phyloP scores from a whole-genome alignment of 1,140 invertebrate species.

The Macrobrachium rosenbergii region DNA sequence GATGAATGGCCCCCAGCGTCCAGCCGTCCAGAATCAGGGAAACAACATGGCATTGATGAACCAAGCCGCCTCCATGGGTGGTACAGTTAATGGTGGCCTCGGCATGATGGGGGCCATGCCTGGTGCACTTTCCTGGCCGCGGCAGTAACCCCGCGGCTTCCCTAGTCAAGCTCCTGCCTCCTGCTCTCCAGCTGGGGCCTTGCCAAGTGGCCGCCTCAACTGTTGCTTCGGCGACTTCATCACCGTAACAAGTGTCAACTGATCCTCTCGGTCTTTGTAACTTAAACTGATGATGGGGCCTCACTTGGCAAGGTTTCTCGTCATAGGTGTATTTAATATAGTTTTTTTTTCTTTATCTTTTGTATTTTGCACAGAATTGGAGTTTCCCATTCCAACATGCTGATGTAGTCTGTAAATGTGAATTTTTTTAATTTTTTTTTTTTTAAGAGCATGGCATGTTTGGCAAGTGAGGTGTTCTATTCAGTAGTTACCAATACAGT shows the following conservation, averaged over 20 bases:
- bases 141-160: conserved; percentile 58
- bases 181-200: conserved; percentile 61
- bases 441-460: conserved; percentile 51
- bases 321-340: conserved; percentile 59
- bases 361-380: conserved; percentile 60
- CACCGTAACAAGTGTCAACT: conserved; percentile 60
- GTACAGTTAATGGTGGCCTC: conserved; percentile 54
- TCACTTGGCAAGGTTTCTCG: conserved; percentile 64
- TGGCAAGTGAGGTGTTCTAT: conserved; percentile 64
- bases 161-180: conserved; percentile 63
- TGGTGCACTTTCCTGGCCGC: conserved; percentile 59
- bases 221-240: conserved; percentile 57
- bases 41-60: conserved; percentile 54
- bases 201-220: conserved; percentile 60
- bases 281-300: conserved; percentile 61
- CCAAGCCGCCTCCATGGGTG: conserved; percentile 53
- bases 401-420: conserved; percentile 56
- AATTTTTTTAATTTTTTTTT: conserved; percentile 33
- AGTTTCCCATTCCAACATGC: conserved; percentile 62
- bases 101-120: conserved; percentile 62
- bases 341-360: conserved; percentile 44
- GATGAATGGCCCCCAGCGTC: conserved; percentile 55
- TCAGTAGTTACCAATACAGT: conserved; percentile 61
- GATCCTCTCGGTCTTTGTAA: conserved; percentile 54
- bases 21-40: conserved; percentile 57